Evolutionary conservation across 2,797 vertebrate species (phyloP), one percentile per base, ranked within the genome.

Genomic region (Spondyliosoma cantharus): DNA sequence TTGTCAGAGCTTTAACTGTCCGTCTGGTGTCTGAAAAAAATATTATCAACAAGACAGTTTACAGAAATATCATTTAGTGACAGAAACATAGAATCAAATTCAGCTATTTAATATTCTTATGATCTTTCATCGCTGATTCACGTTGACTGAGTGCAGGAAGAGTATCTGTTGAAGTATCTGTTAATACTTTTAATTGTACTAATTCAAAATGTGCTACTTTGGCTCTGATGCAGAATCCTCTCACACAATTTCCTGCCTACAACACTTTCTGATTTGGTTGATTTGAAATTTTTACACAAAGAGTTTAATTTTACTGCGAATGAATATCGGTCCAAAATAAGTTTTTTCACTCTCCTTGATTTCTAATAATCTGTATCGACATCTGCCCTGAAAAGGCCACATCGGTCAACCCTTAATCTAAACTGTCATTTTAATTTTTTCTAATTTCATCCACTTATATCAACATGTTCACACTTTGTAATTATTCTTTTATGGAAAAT

Each of bases 61-160:
- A 66, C 45, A 66, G 12, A 81, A 63, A 57, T 29, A 43, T 48
- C 17, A 52, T 74, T 27, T 24, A 46, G 48, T 70, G 62, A 71
- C 32, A 60, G 52, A 57, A 50, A 65, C n/a, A 60, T 3, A 27
- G 46, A 65, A 48, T 45, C 11, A 80, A 70, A 81, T 59, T 66
- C 22, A 87, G 65, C 45, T 27, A 64, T 80, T 67, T 25, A 70
- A 71, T 81, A 77, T 50, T 65, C 9, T 24, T 12, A n/a, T 53
- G 2, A 71, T 66, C 8, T 46, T 7, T 56, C 1, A 60, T 54
- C 3, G 14, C 13, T 5, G 24, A 71, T 42, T 66, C 27, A 49
- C 50, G 52, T 70, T 67, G 24, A 37, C 59, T 27, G 29, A 54
- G n/a, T 63, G 52, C 43, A 60, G 69, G 52, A 79, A 65, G 25